Percentiles rank a stretch among this genome's conserved stretches.
Evolutionary conservation across 2,797 vertebrate genomes (phyloP).

Genomic region (Pangasius sanitwongsei): DNA sequence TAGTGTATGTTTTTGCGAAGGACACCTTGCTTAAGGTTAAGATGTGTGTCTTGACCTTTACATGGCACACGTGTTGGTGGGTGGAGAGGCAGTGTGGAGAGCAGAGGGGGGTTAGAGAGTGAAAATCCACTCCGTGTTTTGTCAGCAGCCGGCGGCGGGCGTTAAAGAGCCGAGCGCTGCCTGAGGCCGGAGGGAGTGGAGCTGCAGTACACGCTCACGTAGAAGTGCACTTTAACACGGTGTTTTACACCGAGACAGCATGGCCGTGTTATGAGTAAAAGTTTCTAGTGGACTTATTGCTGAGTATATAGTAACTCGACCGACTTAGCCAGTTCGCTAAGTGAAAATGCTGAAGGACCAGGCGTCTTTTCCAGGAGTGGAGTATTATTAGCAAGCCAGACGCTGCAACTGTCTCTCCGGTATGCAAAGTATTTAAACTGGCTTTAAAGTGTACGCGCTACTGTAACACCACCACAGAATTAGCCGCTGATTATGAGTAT

Average conservation of each 20-base stretch:
- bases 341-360: constrained; percentile 71
- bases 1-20: background rate
- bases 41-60: background rate
- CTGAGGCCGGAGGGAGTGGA: constrained; percentile 70
- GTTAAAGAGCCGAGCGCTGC: constrained; percentile 64
- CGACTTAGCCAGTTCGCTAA: constrained; percentile 69
- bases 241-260: constrained; percentile 58
- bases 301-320: constrained; percentile 61
- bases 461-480: background rate
- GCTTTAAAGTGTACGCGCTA: constrained; percentile 48
- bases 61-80: too few species aligned
- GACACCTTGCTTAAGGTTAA: background rate
- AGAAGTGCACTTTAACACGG: constrained; percentile 69
- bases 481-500: background rate
- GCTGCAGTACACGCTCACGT: constrained; percentile 67
- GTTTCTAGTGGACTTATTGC: background rate
- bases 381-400: constrained; percentile 80
- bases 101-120: too few species aligned
- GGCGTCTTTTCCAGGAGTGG: constrained; percentile 73
- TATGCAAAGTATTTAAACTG: constrained; percentile 80
- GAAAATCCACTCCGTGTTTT: constrained; percentile 74
- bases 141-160: constrained; percentile 41
- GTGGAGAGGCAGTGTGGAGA: too few species aligned
- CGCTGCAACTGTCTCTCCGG: constrained; percentile 78
- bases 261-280: constrained; percentile 47